Evolutionary conservation across 2,113 vertebrate species (phyloP).

Genomic region (Callopanchax toddi): DNA sequence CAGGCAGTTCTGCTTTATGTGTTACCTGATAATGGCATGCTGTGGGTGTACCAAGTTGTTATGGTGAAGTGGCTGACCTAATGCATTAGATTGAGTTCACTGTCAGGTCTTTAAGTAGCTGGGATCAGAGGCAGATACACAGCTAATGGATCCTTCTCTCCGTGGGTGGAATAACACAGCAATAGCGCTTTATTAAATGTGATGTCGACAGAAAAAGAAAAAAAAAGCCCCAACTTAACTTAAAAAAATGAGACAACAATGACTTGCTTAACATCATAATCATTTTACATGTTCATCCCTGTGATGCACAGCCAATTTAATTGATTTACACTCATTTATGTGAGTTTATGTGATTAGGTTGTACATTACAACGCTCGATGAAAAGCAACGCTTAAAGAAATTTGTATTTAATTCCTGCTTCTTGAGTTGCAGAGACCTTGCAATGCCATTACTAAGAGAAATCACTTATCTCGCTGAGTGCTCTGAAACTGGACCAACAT

Average conservation of each 20-base stretch:
- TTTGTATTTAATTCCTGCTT: background rate
- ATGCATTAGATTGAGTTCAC: conserved; percentile 76
- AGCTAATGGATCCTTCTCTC: conserved; percentile 76
- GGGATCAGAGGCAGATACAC: conserved; percentile 74
- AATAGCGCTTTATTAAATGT: conserved; percentile 55
- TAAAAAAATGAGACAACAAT: conserved; percentile 24
- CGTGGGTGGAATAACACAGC: conserved; percentile 71
- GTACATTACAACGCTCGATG: background rate
- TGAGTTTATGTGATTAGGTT: background rate
- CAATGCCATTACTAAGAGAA: background rate
- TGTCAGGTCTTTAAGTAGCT: conserved; percentile 78
- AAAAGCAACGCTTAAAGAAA: background rate
- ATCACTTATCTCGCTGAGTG: conserved; percentile 4
- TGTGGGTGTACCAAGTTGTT: conserved; percentile 74
- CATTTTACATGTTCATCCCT: conserved; percentile 14
- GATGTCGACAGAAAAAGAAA: conserved; percentile 14
- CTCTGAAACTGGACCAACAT: background rate
- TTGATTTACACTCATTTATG: background rate
- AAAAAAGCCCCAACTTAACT: conserved; percentile 23
- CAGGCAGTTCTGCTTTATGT: conserved; percentile 43
- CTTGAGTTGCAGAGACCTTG: conserved; percentile 1
- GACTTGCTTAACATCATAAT: conserved; percentile 25
- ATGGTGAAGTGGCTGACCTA: conserved; percentile 74
- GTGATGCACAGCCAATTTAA: background rate
- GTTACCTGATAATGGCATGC: conserved; percentile 73